Conservation (phyloP, 2,113 vertebrate species). For the Hypocryptadius cinnamomeus region DNA sequence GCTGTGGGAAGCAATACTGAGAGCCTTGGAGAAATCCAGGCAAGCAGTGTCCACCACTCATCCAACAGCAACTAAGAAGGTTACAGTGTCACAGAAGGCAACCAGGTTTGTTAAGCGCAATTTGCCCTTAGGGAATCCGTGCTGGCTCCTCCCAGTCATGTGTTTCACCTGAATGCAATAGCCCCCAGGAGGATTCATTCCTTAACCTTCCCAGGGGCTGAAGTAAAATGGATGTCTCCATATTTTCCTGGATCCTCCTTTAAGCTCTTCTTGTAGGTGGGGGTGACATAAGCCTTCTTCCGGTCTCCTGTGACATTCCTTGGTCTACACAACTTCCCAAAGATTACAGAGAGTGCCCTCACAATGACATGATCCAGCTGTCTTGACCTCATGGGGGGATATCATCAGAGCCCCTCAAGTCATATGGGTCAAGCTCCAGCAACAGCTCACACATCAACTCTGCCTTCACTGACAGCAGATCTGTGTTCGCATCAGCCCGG, state of each 20-base stretch:
- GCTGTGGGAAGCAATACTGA: background rate
- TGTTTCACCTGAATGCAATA: background rate
- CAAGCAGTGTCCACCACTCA: background rate
- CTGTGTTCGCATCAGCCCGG: background rate
- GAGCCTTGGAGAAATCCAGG: background rate
- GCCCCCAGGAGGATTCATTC: background rate
- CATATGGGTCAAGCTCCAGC: background rate
- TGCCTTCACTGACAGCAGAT: background rate
- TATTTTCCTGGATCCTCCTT: background rate
- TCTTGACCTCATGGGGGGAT: too few species aligned
- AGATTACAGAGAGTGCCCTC: background rate
- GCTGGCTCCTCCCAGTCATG: background rate
- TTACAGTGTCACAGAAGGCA: background rate
- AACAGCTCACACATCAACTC: background rate
- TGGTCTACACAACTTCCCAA: background rate
- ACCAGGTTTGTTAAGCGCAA: background rate
- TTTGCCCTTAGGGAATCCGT: background rate
- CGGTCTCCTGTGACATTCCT: background rate
- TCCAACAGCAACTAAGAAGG: background rate
- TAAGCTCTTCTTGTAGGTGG: background rate
- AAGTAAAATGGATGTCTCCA: background rate
- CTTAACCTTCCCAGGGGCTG: background rate
- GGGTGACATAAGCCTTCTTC: background rate
- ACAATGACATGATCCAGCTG: background rate
- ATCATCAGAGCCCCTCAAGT: accelerated